Conservation (phyloP, 2,888 invertebrate genomes). For the Erebia epiphron region DNA sequence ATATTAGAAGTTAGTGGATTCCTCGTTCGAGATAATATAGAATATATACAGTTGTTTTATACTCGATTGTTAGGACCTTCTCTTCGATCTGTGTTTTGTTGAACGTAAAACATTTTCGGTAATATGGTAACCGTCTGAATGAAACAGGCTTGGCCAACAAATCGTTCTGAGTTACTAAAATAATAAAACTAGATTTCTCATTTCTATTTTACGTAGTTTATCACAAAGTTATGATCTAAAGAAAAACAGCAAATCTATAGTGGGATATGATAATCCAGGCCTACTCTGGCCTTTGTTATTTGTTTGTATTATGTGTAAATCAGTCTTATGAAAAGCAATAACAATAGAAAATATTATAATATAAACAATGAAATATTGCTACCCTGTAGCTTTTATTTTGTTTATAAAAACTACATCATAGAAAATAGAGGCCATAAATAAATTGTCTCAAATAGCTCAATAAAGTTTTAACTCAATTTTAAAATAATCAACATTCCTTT, state of each 20-base stretch:
- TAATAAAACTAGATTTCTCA: conserved; percentile 7
- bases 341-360: conserved; percentile 23
- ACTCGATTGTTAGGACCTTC: conserved; percentile 27
- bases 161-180: neutral
- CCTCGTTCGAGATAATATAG: conserved; percentile 34
- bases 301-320: conserved; percentile 31
- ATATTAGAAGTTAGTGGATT: conserved; percentile 56
- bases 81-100: conserved; percentile 28
- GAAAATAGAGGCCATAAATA: conserved; percentile 28
- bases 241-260: conserved; percentile 13
- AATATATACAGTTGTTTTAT: conserved; percentile 34
- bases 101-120: conserved; percentile 18
- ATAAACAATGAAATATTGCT: conserved; percentile 29
- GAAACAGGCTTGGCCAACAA: neutral
- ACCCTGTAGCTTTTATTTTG: conserved; percentile 17
- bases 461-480: conserved; percentile 25
- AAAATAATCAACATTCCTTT: conserved; percentile 36
- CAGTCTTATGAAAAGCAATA: conserved; percentile 39
- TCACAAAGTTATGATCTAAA: conserved; percentile 5
- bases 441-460: conserved; percentile 30
- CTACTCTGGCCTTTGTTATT: conserved; percentile 27
- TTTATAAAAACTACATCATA: conserved; percentile 21
- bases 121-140: neutral
- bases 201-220: conserved; percentile 15
- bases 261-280: conserved; percentile 24